Percentiles rank a stretch among this genome's conserved stretches.
Conservation (phyloP, 2,797 vertebrate species). For the Prunella strophiata region DNA sequence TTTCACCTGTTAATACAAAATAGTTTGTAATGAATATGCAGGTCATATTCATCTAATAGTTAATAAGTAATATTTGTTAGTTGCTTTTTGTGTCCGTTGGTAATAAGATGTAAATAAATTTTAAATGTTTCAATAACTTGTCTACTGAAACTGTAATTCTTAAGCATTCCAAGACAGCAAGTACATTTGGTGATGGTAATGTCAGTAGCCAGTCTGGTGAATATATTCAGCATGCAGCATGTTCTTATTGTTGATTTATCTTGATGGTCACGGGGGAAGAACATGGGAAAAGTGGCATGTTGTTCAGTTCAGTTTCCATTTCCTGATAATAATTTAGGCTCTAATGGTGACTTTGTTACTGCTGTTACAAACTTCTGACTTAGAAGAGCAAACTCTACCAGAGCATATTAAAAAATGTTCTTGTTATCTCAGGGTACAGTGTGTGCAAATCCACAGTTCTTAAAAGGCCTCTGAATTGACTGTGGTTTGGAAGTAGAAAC, state of each 20-base stretch:
- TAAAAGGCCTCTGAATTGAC: not conserved
- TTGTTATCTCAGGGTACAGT: not conserved
- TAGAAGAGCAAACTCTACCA: not conserved
- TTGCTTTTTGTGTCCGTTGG: not conserved
- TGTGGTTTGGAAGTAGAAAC: not conserved
- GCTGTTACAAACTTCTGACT: not conserved
- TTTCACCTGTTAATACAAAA: not conserved
- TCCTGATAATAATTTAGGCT: not conserved
- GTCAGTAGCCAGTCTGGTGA: not conserved
- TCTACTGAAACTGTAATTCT: not conserved
- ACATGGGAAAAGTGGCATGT: not conserved
- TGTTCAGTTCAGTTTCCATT: not conserved
- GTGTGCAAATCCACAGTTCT: not conserved
- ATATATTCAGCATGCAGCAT: not conserved
- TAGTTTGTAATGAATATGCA: not conserved
- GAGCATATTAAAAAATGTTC: not conserved
- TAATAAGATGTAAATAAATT: not conserved
- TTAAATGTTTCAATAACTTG: not conserved
- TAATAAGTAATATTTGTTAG: not conserved
- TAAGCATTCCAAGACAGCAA: not conserved
- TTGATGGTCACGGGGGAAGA: not conserved
- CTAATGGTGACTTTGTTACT: not conserved
- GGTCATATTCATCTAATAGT: fast-evolving
- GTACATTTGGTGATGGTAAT: not conserved
- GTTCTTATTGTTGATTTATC: not conserved